Conservation (phyloP, 2,113 vertebrate species). For the Pollachius pollachius region DNA sequence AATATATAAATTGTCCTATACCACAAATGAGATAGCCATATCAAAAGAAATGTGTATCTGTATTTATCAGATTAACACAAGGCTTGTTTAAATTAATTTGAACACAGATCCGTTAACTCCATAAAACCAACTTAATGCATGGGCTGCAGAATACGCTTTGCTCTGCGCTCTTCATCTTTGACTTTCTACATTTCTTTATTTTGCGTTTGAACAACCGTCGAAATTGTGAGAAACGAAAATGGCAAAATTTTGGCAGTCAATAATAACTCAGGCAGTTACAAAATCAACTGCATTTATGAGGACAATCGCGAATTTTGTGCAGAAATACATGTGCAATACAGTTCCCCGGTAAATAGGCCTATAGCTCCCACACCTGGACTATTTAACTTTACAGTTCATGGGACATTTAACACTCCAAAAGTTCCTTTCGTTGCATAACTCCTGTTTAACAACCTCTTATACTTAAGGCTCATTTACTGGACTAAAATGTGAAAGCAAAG, state of each 20-base stretch:
- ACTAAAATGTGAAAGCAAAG: not conserved
- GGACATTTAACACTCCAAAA: conserved; percentile 49
- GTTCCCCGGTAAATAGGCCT: conserved; percentile 20
- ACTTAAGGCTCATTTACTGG: conserved; percentile 61
- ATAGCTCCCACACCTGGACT: conserved; percentile 37
- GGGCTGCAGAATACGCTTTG: too few relatives aligned
- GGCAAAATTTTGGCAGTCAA: conserved; percentile 29
- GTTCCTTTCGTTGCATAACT: conserved; percentile 63
- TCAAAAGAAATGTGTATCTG: too few relatives aligned
- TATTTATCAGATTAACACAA: too few relatives aligned
- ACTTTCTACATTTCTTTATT: too few relatives aligned
- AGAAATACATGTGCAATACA: conserved; percentile 59
- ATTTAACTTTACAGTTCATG: conserved; percentile 45
- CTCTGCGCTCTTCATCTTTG: too few relatives aligned
- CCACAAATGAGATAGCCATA: too few relatives aligned
- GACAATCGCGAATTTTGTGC: conserved; percentile 59
- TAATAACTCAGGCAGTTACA: conserved; percentile 43
- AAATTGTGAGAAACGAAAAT: too few relatives aligned
- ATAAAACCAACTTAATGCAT: too few relatives aligned
- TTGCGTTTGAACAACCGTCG: too few relatives aligned
- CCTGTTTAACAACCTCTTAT: conserved; percentile 34
- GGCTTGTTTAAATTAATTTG: too few relatives aligned
- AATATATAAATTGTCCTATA: too few relatives aligned
- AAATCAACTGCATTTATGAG: conserved; percentile 54
- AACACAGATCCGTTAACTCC: too few relatives aligned